Base-by-base conservation (phyloP, 2,113 vertebrate genomes). In the Collichthys lucidus region DNA sequence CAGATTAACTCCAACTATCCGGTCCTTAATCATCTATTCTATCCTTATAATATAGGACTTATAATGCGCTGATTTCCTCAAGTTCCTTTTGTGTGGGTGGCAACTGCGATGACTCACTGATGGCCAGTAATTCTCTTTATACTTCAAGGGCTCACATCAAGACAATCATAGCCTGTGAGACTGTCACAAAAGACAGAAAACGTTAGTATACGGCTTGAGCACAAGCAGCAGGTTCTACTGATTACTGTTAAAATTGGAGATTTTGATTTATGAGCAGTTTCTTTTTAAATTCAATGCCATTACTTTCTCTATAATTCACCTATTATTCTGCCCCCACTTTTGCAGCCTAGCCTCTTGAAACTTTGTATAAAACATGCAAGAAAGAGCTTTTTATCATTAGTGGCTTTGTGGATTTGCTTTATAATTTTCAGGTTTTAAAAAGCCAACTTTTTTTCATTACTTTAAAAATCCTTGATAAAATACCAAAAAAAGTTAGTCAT, bases 131-230 rank as follows among this genome's bases (percentile, higher is more conserved):
- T 83, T 80, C 46, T 79, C 50, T 75, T 80, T 60, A 75, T 68
- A 76, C 87, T 77, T 85, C 66, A 83, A 89, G 82, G 53, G 47
- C 56, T 69, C n/a, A 69, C 77, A 74, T 69, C 61, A 84, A 83
- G 63, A 79, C 63, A 72, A 65, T 22, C 5, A 8, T 79, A 67
- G 35, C 64, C 62, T 40, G 70, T 55, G 71, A 82, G 55, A 79
- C 26, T 1, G 67, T 73, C 65, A 70, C 4, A 17, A 35, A 72
- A 67, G 63, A 68, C 7, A 9, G n/a, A 84, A 50, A 72, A 61
- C 44, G 20, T 17, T 67, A 63, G 46, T 20, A 62, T 55, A 52
- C 61, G 46, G 46, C 84, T 75, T 1, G 12, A 79, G 68, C 67
- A 68, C 55, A 74, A 14, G 29, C 44, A 63, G 49, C 20, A 31